Evolutionary conservation across 2,113 vertebrate species (phyloP).

Genomic region (Orcinus orca): DNA sequence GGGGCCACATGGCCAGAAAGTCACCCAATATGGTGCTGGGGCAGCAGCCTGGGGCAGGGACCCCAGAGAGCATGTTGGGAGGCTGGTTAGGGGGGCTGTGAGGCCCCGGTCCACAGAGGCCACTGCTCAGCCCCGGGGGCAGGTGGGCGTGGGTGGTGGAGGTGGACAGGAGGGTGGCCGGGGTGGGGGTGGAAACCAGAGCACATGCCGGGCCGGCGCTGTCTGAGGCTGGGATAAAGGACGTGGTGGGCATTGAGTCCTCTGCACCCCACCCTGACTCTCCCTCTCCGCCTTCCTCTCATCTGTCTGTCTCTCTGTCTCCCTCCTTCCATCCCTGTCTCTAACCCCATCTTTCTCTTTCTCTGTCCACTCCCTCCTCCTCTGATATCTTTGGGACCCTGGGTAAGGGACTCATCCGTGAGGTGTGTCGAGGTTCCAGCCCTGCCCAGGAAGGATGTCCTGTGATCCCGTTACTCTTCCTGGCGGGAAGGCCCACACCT

Average conservation of each 20-base stretch:
- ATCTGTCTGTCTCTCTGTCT: neutral
- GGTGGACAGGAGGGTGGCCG: no score
- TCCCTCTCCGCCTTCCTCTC: fast-evolving
- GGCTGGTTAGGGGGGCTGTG: neutral
- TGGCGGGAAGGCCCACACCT: neutral
- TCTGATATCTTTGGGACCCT: neutral
- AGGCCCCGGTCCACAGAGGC: neutral
- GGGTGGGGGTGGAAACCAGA: neutral
- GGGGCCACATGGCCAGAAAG: neutral
- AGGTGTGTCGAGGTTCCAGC: no score
- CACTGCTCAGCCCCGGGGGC: neutral
- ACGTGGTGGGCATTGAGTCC: no score
- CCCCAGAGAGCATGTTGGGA: neutral
- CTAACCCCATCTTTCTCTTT: no score
- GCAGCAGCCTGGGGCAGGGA: no score
- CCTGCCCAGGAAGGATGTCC: no score
- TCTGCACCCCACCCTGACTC: neutral
- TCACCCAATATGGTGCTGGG: fast-evolving
- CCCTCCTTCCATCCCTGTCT: neutral
- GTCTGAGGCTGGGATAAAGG: neutral
- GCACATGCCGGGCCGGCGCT: neutral
- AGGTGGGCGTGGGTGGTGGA: neutral
- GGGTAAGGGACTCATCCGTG: no score
- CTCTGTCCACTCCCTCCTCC: neutral
- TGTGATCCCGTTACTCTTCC: no score